These are phyloP conservation scores for Holothuria scabra DNA, from an alignment of 53 echinoderm and acorn worm species.

Conservation along the genomic window DNA sequence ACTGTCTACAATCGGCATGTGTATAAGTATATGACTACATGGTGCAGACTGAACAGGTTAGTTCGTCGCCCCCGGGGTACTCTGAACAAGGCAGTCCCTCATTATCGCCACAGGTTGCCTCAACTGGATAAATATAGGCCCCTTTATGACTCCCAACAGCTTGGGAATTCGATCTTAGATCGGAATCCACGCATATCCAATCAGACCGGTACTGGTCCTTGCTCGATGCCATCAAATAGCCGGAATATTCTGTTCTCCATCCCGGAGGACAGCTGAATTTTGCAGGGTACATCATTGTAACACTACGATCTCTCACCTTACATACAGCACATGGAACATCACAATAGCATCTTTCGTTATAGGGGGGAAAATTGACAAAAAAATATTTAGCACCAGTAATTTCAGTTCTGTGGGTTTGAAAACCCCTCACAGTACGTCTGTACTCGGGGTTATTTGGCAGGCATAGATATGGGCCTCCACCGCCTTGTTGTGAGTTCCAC, in stretches of 20 bases:
- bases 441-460: conserved; percentile 29
- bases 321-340: conserved; percentile 48
- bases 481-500: background rate
- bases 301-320: background rate
- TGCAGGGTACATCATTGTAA: conserved; percentile 27
- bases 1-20: too few relatives aligned
- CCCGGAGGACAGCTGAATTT: background rate
- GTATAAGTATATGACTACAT: background rate
- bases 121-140: conserved; percentile 23
- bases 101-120: background rate
- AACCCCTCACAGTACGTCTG: background rate
- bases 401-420: background rate
- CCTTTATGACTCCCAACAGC: background rate
- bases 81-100: conserved; percentile 30
- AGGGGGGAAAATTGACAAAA: conserved; percentile 1
- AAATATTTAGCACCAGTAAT: conserved; percentile 19
- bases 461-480: conserved; percentile 28
- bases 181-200: conserved; percentile 39
- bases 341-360: background rate
- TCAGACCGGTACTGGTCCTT: conserved; percentile 8
- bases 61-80: conserved; percentile 26
- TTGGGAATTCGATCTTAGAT: background rate
- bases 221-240: conserved; percentile 36
- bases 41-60: conserved; percentile 50
- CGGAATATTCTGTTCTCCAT: conserved; percentile 40